phyloP scores from a whole-genome alignment of 1,140 invertebrate species.

The Caenorhabditis latens region DNA sequence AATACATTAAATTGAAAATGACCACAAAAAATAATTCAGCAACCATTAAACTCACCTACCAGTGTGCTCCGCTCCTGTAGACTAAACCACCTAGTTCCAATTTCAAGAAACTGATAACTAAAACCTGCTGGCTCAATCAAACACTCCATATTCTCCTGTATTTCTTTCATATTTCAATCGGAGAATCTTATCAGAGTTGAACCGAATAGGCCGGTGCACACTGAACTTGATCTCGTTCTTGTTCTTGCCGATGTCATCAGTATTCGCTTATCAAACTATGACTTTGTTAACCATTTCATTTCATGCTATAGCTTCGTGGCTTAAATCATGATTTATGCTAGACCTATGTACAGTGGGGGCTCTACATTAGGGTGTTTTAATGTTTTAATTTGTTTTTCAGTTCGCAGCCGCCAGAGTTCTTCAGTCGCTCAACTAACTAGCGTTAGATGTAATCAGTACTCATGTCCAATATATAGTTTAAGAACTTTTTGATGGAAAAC shows the following conservation, averaged over 20 bases:
- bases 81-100: background rate
- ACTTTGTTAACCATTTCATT: background rate
- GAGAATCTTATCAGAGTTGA: background rate
- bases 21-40: background rate
- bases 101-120: background rate
- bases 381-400: too few species aligned
- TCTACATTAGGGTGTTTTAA: too few species aligned
- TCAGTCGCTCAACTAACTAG: too few species aligned
- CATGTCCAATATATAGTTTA: background rate
- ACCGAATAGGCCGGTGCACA: background rate
- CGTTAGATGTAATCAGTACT: background rate
- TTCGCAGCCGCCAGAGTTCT: too few species aligned
- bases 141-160: background rate
- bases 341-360: too few species aligned
- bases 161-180: background rate
- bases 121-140: background rate
- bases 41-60: background rate
- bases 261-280: background rate
- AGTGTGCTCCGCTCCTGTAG: background rate
- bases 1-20: background rate
- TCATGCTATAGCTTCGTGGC: background rate
- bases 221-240: conserved; percentile 46
- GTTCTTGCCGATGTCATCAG: background rate
- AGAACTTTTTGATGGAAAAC: background rate
- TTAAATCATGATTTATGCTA: conserved; percentile 35